Evolutionary conservation across 2,888 invertebrate genomes (phyloP).

Genomic region (Ennomos quercinarius): DNA sequence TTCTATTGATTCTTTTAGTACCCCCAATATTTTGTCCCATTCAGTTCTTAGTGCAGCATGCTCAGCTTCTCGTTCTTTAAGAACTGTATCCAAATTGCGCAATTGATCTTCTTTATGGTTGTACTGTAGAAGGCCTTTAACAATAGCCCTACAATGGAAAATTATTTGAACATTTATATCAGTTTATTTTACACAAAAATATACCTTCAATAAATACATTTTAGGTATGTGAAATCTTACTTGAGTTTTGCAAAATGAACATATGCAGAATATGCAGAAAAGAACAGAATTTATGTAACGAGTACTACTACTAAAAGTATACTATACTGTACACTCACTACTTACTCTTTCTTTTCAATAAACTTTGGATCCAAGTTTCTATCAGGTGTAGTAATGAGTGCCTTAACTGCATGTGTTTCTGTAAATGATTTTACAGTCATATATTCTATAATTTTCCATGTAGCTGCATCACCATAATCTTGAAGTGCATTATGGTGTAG

Average conservation of each 20-base stretch:
- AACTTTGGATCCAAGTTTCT: slow-evolving; percentile 53
- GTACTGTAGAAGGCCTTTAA: slow-evolving; percentile 50
- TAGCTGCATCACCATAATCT: slow-evolving; percentile 58
- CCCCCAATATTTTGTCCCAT: slow-evolving; percentile 58
- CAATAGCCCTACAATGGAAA: slow-evolving; percentile 58
- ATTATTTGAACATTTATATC: too few relatives aligned
- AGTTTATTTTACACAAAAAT: too few relatives aligned
- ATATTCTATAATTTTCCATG: slow-evolving; percentile 61
- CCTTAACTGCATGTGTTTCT: slow-evolving; percentile 59
- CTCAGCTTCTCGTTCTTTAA: slow-evolving; percentile 53
- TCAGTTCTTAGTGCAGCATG: slow-evolving; percentile 42
- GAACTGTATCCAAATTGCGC: slow-evolving; percentile 43
- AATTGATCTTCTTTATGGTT: slow-evolving; percentile 52
- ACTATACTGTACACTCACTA: slow-evolving; percentile 18
- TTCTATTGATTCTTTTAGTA: slow-evolving; percentile 48
- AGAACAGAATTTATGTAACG: too few relatives aligned
- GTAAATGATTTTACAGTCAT: slow-evolving; percentile 59
- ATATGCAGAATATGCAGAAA: too few relatives aligned
- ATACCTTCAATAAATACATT: too few relatives aligned
- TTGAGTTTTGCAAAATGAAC: too few relatives aligned
- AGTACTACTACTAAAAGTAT: background rate
- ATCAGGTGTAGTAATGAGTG: slow-evolving; percentile 52
- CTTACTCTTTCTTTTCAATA: slow-evolving; percentile 65
- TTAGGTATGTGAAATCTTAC: too few relatives aligned
- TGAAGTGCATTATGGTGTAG: slow-evolving; percentile 45